Base-by-base conservation (phyloP, 1,140 invertebrate species). In the Philopotamus ludificatus region DNA sequence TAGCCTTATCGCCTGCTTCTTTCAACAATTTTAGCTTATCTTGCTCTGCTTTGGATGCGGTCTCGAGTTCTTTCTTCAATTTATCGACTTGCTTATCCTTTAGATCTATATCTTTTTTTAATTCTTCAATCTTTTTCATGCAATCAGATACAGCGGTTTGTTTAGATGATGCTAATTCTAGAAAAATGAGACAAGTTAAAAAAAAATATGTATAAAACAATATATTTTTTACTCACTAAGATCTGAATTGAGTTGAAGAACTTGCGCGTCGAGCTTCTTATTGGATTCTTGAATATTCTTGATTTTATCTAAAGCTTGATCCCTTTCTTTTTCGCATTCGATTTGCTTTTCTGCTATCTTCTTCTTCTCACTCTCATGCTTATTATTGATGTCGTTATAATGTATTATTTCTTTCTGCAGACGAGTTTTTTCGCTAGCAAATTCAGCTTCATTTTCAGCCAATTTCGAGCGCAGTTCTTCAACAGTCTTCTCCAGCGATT, bases 61-160 rank as follows among this genome's bases (percentile, higher is more conserved):
- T 73, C 64, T 82, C 82, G 54, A 84, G 73, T 73, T 83, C 81
- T 72, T 84, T 83, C 71, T 83, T 82, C 8, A 86, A 71, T 71
- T 82, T 83, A 18, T 82, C 79, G 47, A 85, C 77, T 72, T 86
- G 82, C 72, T 81, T 81, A 42, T 84, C 81, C 72, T 85, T 84
- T 25, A 73, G 72, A 53, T 84, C 82, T 59, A 84, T 72, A 47
- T 85, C 81, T 58, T 75, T 77, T 71, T 84, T 83, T 1, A 84
- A 70, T 10, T 79, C 75, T 73, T 84, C 81, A 61, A 82, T 77
- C 72, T 83, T 80, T 65, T 81, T 81, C 71, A 78, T 82, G 63
- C 79, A 78, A 63, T 81, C 76, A 9, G 75, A 72, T 71, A 84
- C 74, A 60, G 83, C 82, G 44, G 80, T 81, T 68, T 83, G 78